Base-by-base conservation (phyloP, 2,113 vertebrate species). In the Marmota monax region DNA sequence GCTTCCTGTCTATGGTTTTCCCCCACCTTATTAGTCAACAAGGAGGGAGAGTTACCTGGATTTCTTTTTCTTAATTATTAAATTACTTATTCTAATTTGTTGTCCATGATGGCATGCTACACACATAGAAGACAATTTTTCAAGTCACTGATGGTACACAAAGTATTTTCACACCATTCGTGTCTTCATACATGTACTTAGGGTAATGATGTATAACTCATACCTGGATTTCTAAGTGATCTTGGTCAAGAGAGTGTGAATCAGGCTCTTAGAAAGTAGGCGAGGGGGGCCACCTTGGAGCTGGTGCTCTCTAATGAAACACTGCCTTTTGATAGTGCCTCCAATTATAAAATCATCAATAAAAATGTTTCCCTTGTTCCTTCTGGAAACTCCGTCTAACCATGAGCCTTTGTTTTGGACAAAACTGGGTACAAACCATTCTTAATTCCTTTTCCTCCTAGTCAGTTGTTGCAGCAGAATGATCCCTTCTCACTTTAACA, bases 401-500 rank as follows among this genome's bases (percentile, higher is more conserved):
- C 88, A 83, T 89, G 92, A 96, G 70, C 83, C 48, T 95, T 93
- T 95, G 67, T 98, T 96, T 93, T 80, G 79, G 56, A 72, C 67
- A 87, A 87, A 96, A 85, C 70, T 17, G 39, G 86, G 84, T 93
- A 96, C 65, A 88, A 83, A 86, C 84, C 51, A 72, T 56, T 79
- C 90, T 78, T 93, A 86, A 77, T 96, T 94, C 69, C 73, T 97
- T 93, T 98, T 92, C 87, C 77, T 97, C 67, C 42, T 73, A 92
- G 79, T 93, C 87, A 74, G 42, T 97, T 90, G 84, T 97, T 95
- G 96, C 51, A 80, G 94, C 85, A 88, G 95, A 96, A 96, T 58
- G 92, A 90, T 95, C 84, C 56, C 85, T 94, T 95, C 97, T 96
- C 98, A 79, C 92, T 97, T 97, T 95, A 97, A 98, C 97, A 90